Evolutionary conservation across 2,113 vertebrate genomes (phyloP).

Genomic region (Crypturellus undulatus): DNA sequence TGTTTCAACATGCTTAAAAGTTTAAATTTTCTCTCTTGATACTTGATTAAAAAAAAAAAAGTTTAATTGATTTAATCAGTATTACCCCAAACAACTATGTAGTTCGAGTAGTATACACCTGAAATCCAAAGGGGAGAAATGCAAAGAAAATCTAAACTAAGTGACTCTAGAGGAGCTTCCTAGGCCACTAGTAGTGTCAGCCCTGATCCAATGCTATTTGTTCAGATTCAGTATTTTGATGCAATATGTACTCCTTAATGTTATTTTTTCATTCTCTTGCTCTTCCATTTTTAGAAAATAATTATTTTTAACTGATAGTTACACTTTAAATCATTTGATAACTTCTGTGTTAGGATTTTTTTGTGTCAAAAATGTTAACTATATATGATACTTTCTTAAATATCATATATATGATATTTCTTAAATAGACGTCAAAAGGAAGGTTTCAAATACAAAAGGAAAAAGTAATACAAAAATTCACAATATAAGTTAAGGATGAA

Average conservation of each 20-base stretch:
- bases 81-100: neutral
- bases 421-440: neutral
- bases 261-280: neutral
- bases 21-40: neutral
- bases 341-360: neutral
- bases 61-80: neutral
- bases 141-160: neutral
- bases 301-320: neutral
- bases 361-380: neutral
- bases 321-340: neutral
- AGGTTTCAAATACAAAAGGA: neutral
- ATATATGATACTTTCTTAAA: neutral
- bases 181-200: neutral
- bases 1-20: neutral
- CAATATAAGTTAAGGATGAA: constrained; percentile 1
- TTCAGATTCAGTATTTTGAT: neutral
- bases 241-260: neutral
- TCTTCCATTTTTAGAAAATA: neutral
- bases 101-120: neutral
- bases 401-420: neutral
- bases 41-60: neutral
- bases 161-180: neutral
- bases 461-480: neutral
- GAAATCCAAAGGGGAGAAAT: neutral
- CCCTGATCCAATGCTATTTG: neutral